These are phyloP conservation scores for Chrysolina oricalcia DNA, from an alignment of 2,888 invertebrate species.

Conservation along the genomic window DNA sequence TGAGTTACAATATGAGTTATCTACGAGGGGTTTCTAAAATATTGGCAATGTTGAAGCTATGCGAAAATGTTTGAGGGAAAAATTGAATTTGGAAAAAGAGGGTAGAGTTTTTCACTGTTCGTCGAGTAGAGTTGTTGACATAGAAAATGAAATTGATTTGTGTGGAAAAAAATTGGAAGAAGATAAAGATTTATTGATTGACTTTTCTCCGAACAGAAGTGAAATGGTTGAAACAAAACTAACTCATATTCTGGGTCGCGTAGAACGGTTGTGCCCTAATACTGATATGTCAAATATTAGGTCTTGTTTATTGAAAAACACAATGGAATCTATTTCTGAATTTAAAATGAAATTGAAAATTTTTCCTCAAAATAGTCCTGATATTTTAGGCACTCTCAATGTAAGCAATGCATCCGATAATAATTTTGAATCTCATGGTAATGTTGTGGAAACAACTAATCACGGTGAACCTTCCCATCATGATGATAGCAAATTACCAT, in stretches of 20 bases:
- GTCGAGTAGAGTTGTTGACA: neutral
- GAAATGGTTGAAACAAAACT: neutral
- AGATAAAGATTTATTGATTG: no score
- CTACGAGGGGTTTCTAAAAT: neutral
- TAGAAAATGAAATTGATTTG: neutral
- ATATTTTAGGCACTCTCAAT: neutral
- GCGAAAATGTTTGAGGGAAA: neutral
- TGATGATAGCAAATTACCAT: neutral
- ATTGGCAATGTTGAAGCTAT: neutral
- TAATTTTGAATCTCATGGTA: neutral
- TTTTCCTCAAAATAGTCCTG: neutral
- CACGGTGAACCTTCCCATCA: neutral
- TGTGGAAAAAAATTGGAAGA: no score
- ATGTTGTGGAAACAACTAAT: no score
- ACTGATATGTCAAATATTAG: no score
- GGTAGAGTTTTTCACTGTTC: neutral
- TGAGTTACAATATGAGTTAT: neutral
- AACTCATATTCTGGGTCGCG: no score
- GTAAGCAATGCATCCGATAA: neutral
- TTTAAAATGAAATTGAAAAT: neutral
- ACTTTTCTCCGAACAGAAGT: neutral
- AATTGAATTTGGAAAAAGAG: no score
- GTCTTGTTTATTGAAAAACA: no score
- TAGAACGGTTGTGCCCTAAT: no score
- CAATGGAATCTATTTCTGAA: neutral